Evolutionary conservation across 1,140 invertebrate genomes (phyloP).

Genomic region (Sycophila sp.): DNA sequence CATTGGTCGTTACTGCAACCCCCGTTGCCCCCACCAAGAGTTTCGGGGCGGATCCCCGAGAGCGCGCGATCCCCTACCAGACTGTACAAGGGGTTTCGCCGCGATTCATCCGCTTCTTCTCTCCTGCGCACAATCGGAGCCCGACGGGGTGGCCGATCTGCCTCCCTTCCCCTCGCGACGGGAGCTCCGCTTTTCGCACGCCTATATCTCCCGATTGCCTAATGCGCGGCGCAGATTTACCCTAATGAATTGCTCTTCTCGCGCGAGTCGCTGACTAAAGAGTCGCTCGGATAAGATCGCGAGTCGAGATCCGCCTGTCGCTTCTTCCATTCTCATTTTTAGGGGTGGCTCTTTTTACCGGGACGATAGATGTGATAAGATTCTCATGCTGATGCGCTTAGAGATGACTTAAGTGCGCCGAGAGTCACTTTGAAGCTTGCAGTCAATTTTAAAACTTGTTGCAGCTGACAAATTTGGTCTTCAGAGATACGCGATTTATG

Average conservation of each 20-base stretch:
- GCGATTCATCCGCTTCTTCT: too few relatives aligned
- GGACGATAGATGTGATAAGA: not conserved
- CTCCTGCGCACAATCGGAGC: too few relatives aligned
- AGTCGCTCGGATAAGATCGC: not conserved
- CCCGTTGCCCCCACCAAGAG: not conserved
- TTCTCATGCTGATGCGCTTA: not conserved
- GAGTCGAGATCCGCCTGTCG: not conserved
- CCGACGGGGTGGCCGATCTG: too few relatives aligned
- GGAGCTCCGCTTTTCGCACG: not conserved
- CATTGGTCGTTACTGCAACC: not conserved
- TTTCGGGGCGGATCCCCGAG: too few relatives aligned
- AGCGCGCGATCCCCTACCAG: too few relatives aligned
- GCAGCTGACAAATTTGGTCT: too few relatives aligned
- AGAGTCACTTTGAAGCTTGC: too few relatives aligned
- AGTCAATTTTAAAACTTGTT: too few relatives aligned
- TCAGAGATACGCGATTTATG: too few relatives aligned
- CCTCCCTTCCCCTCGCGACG: too few relatives aligned
- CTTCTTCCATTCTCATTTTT: not conserved
- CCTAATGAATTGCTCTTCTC: constrained; percentile 30
- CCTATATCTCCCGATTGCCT: not conserved
- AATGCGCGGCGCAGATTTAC: not conserved
- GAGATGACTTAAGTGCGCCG: not conserved
- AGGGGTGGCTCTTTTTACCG: not conserved
- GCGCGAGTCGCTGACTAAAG: not conserved
- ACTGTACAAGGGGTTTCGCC: too few relatives aligned